Evolutionary conservation across 2,888 invertebrate species (phyloP).

Genomic region (Stictocephala bisonia): DNA sequence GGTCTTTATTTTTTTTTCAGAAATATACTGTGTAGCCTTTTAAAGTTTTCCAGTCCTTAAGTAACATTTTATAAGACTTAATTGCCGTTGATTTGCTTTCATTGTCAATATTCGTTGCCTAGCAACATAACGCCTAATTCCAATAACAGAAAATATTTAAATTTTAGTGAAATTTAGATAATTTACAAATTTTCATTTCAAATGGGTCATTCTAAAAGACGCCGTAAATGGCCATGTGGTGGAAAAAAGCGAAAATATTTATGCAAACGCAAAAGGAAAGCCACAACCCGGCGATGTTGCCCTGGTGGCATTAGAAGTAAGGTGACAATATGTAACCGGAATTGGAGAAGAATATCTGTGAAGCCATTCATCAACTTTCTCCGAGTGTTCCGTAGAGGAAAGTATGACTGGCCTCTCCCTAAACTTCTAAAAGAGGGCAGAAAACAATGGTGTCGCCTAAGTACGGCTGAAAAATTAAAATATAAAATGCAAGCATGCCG

Average conservation of each 20-base stretch:
- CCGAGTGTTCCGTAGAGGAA: constrained; percentile 16
- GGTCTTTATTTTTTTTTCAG: no score
- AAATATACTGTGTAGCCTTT: no score
- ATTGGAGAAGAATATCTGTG: constrained; percentile 42
- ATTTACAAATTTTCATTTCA: no score
- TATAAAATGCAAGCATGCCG: constrained; percentile 12
- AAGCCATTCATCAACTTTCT: constrained; percentile 48
- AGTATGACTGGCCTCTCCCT: neutral
- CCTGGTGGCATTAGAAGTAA: constrained; percentile 9
- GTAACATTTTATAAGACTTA: no score
- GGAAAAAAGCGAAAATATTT: constrained; percentile 20
- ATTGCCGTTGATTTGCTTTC: no score
- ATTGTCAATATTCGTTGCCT: no score
- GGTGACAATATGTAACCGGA: constrained; percentile 43
- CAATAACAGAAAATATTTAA: no score
- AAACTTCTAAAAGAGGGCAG: neutral
- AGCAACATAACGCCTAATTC: no score
- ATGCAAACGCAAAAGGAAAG: constrained; percentile 20
- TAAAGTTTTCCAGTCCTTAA: no score
- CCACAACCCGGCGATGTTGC: constrained; percentile 22
- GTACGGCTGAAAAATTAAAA: neutral
- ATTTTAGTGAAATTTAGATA: no score
- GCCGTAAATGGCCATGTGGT: no score
- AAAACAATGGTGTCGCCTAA: constrained; percentile 15
- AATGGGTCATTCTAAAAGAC: no score